Evolutionary conservation across 2,113 vertebrate genomes (phyloP), one percentile per base, ranked within the genome.

Genomic region (Eolophus roseicapilla): DNA sequence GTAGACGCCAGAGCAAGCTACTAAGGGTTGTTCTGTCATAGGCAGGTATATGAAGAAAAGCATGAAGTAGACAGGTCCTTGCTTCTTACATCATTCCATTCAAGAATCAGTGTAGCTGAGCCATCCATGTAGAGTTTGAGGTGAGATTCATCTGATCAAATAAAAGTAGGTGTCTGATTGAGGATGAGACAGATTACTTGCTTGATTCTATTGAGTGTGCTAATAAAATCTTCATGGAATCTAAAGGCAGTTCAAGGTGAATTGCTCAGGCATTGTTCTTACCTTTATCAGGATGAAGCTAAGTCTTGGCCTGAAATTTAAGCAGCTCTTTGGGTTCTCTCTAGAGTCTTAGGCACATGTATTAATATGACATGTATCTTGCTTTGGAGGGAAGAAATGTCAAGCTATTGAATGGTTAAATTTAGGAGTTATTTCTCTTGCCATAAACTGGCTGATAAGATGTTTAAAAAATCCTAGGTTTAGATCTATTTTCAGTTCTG

Each of bases 91-190:
- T 35, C 47, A 16, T 9, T 41, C 15, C 4, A 4, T 7, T 8
- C 15, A 46, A 39, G 7, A 39, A 24, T 16, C 0, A 4, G 9
- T 13, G 10, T 0, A 65, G 44, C 24, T 57, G 44, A 77, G 41
- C 27, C 18, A 19, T 10, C 33, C 33, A 1, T 7, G 17, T 33
- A 67, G 33, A 88, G 21, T 44, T 20, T 27, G 29, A 16, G 52
- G 11, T 49, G 67, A 62, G 71, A 67, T 49, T 46, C 14, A 53
- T 5, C 71, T 49, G 49, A 67, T 47, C 31, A 49, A 70, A 44
- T n/a, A 50, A 55, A 60, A 49, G 24, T 17, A 75, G 19, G 13
- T 64, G 35, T 50, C 29, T 53, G n/a, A 7, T 1, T 43, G 35
- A 89, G n/a, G 47, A 39, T 43, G 47, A 19, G 0, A 2, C 7